These are phyloP conservation scores for Sicus ferrugineus DNA, from an alignment of 2,888 invertebrate species.

Conservation along the genomic window DNA sequence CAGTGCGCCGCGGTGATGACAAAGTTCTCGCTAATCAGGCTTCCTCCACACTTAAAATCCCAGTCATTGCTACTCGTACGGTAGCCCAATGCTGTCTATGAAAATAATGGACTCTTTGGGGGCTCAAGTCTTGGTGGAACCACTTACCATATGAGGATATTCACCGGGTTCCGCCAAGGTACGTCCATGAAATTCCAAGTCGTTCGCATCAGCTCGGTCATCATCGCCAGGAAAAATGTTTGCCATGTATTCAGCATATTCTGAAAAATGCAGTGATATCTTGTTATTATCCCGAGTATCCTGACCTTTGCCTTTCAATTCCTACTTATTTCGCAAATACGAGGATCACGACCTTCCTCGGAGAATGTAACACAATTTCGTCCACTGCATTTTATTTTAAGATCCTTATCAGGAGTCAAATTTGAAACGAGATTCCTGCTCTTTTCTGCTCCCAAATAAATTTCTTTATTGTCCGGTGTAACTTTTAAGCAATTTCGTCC, in stretches of 20 bases:
- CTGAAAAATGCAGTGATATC: constrained; percentile 45
- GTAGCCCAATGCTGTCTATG: not conserved
- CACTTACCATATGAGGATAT: constrained; percentile 62
- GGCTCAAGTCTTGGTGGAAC: too few relatives aligned
- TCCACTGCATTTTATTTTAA: not conserved
- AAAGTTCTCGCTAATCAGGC: constrained; percentile 58
- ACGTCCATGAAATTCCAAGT: constrained; percentile 58
- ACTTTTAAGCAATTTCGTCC: not conserved
- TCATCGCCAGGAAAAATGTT: constrained; percentile 56
- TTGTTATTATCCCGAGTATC: not conserved
- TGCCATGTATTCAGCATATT: constrained; percentile 57
- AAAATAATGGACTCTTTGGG: too few relatives aligned
- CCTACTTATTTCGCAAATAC: constrained; percentile 54
- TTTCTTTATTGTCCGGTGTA: not conserved
- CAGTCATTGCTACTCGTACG: not conserved
- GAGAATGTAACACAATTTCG: not conserved
- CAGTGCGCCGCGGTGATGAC: constrained; percentile 62
- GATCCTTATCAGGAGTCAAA: not conserved
- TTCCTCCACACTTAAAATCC: constrained; percentile 58
- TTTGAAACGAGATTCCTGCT: too few relatives aligned
- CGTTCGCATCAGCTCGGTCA: constrained; percentile 51
- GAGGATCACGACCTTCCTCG: constrained; percentile 33
- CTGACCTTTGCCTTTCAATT: constrained; percentile 16
- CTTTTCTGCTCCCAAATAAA: too few relatives aligned
- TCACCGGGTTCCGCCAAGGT: constrained; percentile 56